Evolutionary conservation across 2,888 invertebrate species (phyloP), one percentile per base, ranked within the genome.

Genomic region (Salticus scenicus): DNA sequence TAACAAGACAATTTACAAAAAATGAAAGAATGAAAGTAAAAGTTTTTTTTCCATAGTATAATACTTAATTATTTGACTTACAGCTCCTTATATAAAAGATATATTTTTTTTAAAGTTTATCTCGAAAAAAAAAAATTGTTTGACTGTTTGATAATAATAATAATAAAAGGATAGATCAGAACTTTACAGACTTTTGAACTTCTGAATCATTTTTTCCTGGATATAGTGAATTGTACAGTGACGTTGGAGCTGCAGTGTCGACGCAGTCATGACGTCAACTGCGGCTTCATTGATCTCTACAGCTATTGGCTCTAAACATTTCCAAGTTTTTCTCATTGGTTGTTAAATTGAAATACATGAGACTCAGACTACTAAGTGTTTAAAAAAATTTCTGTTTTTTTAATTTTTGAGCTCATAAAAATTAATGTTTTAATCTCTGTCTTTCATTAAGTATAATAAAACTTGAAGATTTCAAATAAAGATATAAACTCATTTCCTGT

Each of bases 251-350:
- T 66, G 83, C 83, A 83, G 72, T 77, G 72, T 77, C 73, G 83
- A 83, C 83, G 83, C 83, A 83, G 83, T 57, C 24, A 71, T 83
- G 83, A 77, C 83, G 83, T 83, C 77, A 66, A 83, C 66, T 83
- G 83, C 83, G 73, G 83, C 33, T 63, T 30, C 77, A 83, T 83
- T 83, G 83, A 83, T 83, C 73, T 83, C 51, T 30, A 20, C 28
- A 37, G 41, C 67, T 42, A 83, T 83, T 77, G 71, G 83, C 69
- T 67, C 72, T 72, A 73, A n/a, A 28, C 30, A 33, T 41, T 30
- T 31, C 20, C 28, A 70, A 72, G 37, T 30, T 14, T 24, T 57
- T 83, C 57, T 30, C 42, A 83, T 83, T 83, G 83, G 83, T 24
- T 73, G 4, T 57, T 24, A 1, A 24, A 24, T 5, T 1, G 12